Percentiles rank a stretch among this genome's conserved stretches.
These are phyloP conservation scores for Drosophila pseudoananassae DNA, from an alignment of 1,140 invertebrate genomes.

Conservation along the genomic window DNA sequence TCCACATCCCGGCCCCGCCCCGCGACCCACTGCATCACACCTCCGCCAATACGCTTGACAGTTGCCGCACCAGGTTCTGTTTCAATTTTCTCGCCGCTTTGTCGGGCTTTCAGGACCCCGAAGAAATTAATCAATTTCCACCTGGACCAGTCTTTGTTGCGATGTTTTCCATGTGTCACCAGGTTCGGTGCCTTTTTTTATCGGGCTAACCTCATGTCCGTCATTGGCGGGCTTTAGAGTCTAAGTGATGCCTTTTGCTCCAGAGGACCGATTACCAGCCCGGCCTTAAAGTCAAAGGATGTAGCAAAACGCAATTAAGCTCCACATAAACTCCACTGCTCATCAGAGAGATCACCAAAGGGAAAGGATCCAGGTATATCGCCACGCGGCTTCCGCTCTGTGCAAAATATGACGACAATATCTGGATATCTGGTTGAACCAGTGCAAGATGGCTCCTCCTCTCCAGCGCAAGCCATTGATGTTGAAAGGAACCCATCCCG, in stretches of 20 bases:
- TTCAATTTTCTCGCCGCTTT: conserved; percentile 40
- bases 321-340: not conserved
- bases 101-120: conserved; percentile 28
- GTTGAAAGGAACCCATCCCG: conserved; percentile 38
- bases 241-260: not conserved
- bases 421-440: conserved; percentile 12
- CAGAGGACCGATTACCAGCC: no score
- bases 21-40: conserved; percentile 3
- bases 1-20: conserved; percentile 4
- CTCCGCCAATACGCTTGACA: conserved; percentile 5
- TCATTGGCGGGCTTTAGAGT: conserved; percentile 5
- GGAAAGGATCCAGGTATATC: conserved; percentile 10
- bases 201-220: conserved; percentile 1
- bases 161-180: conserved; percentile 27
- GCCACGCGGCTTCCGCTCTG: conserved; percentile 26
- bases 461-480: conserved; percentile 11
- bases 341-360: conserved; percentile 7
- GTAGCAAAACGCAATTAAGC: not conserved
- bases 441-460: not conserved
- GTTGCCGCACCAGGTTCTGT: conserved; percentile 34
- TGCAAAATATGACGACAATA: conserved; percentile 37
- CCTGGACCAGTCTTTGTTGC: conserved; percentile 33
- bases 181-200: not conserved
- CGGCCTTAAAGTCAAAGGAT: not conserved
- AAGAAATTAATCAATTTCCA: conserved; percentile 68